Evolutionary conservation across 2,113 vertebrate genomes (phyloP).

Genomic region (Urocynchramus pylzowi): DNA sequence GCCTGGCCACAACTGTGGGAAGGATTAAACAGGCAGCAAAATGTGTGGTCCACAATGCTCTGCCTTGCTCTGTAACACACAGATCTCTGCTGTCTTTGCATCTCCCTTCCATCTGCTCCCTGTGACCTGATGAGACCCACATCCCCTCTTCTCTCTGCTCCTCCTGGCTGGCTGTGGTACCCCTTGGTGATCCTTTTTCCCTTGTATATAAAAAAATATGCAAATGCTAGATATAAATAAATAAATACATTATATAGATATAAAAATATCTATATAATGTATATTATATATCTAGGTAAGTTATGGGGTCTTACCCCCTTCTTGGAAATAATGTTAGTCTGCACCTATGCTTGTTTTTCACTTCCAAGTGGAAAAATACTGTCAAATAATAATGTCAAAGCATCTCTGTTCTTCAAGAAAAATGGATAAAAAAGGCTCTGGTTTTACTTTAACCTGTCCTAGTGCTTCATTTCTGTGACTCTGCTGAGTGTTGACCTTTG

Average conservation of each 20-base stretch:
- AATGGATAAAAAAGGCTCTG: not conserved
- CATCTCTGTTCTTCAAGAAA: not conserved
- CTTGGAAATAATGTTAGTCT: not conserved
- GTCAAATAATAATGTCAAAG: not conserved
- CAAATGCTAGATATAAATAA: not conserved
- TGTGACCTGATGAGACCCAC: not conserved
- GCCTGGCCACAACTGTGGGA: not conserved
- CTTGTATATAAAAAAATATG: not conserved
- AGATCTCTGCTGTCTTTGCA: not conserved
- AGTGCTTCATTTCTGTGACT: not conserved
- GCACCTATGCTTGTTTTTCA: not conserved
- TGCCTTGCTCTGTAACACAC: not conserved
- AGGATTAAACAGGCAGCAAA: not conserved
- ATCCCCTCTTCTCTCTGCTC: not conserved
- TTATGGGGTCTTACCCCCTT: accelerated
- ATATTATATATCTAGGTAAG: too few species aligned
- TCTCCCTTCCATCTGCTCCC: not conserved
- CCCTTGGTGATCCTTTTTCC: not conserved
- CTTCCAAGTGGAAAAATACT: not conserved
- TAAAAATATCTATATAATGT: not conserved
- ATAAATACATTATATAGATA: not conserved
- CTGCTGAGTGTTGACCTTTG: not conserved
- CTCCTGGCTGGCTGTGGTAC: not conserved
- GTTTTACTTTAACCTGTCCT: not conserved
- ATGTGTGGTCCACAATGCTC: not conserved